Percentiles rank a stretch among this genome's conserved stretches.
Conservation (phyloP, 2,797 vertebrate genomes). For the Bucorvus abyssinicus region DNA sequence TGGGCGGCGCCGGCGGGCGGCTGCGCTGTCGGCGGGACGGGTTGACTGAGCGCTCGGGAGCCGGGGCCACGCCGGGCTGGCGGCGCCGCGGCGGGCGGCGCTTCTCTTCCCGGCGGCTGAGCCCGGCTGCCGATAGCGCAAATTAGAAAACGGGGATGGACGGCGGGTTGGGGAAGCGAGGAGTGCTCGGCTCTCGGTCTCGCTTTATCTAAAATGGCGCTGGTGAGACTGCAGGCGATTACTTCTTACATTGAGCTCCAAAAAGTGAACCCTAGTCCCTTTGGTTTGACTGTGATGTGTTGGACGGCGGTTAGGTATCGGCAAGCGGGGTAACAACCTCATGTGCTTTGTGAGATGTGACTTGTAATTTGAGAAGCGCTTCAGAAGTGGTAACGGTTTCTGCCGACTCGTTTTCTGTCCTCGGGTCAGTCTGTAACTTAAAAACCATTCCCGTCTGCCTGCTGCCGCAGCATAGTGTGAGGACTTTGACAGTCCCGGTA, state of each 20-base stretch:
- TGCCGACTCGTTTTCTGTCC: neutral
- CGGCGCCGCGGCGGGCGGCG: neutral
- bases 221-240: neutral
- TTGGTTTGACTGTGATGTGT: neutral
- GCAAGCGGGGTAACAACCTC: neutral
- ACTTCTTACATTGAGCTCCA: accelerated
- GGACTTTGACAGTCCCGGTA: accelerated
- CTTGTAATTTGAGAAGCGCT: neutral
- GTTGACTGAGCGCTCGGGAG: neutral
- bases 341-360: neutral
- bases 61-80: neutral
- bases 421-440: neutral
- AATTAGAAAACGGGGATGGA: neutral
- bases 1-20: neutral
- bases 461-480: neutral
- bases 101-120: neutral
- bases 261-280: accelerated
- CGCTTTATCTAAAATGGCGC: conserved; percentile 33
- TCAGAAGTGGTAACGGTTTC: neutral
- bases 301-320: neutral
- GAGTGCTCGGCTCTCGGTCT: neutral
- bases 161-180: neutral
- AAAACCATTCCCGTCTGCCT: accelerated
- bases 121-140: neutral
- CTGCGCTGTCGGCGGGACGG: neutral